Percentiles rank a stretch among this genome's conserved stretches.
phyloP scores from a whole-genome alignment of 2,797 vertebrate species.

The Lutjanus campechanus region DNA sequence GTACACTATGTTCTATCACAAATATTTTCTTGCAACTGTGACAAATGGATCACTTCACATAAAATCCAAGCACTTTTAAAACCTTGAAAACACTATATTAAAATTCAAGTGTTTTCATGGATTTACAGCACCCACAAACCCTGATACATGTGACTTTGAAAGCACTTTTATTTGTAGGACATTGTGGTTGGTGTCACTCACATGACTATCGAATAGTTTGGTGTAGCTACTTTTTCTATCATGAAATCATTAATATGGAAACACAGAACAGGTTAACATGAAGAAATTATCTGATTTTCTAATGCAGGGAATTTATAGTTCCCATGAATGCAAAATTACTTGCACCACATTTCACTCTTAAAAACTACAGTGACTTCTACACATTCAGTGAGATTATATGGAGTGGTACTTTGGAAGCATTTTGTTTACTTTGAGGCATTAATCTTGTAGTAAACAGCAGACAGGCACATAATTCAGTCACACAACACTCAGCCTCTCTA shows the following conservation, averaged over 20 bases:
- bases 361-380: not conserved
- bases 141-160: too few relatives aligned
- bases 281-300: not conserved
- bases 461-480: conserved; percentile 55
- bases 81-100: too few relatives aligned
- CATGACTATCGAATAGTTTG: not conserved
- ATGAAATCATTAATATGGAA: not conserved
- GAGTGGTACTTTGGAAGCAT: not conserved
- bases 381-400: not conserved
- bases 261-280: not conserved
- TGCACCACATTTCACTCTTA: not conserved
- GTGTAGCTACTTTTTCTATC: not conserved
- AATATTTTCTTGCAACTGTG: too few relatives aligned
- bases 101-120: too few relatives aligned
- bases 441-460: conserved; percentile 56
- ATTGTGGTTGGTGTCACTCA: not conserved
- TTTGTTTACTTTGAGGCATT: conserved; percentile 44
- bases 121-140: too few relatives aligned
- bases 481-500: conserved; percentile 44
- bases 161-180: not conserved
- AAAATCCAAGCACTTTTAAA: too few relatives aligned
- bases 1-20: too few relatives aligned
- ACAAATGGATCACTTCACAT: too few relatives aligned
- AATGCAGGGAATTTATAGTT: not conserved
- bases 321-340: not conserved